Evolutionary conservation across 2,888 invertebrate genomes (phyloP), one percentile per base, ranked within the genome.

Genomic region (Luffia ferchaultella): DNA sequence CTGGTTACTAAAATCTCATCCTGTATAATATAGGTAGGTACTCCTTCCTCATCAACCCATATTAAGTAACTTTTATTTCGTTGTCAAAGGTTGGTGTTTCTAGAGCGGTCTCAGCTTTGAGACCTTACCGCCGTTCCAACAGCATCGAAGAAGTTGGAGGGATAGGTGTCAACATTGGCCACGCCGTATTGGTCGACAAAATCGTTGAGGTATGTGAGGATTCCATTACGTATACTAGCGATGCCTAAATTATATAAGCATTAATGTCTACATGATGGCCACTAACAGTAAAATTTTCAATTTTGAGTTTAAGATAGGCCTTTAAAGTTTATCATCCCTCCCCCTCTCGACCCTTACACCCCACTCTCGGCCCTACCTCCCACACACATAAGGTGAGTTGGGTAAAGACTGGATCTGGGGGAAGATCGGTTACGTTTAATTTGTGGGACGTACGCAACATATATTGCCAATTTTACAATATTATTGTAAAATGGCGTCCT

Each of bases 81-180:
- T 43, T 43, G 17, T 43, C n/a, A 17, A 43, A 80, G 83, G 82
- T 90, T 49, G 93, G 92, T 0, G 84, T 93, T 0, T 90, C 92
- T 0, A 83, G 92, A 46, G 92, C 92, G 0, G 85, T 93, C 47
- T 93, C 93, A 0, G 92, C 91, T 0, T 73, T 93, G 43, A 86
- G 89, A 0, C 88, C 91, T 0, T 85, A 87, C 56, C 84, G 88
- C 49, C 77, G 88, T 16, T 73, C 85, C 12, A 55, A 59, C 55
- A 73, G 76, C 51, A 66, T 87, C 1, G 76, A 75, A 15, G 67
- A 70, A 0, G 71, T 87, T 1, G 67, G 73, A n/a, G 68, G 71
- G 1, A 78, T 92, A 1, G 92, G 93, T 1, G 68, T 88, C 51
- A 93, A 93, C 74, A 91, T 92, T 0, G 92, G 91, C 46, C 88